Conservation (phyloP, 2,888 invertebrate genomes). For the Pseudeuparius sepicola region DNA sequence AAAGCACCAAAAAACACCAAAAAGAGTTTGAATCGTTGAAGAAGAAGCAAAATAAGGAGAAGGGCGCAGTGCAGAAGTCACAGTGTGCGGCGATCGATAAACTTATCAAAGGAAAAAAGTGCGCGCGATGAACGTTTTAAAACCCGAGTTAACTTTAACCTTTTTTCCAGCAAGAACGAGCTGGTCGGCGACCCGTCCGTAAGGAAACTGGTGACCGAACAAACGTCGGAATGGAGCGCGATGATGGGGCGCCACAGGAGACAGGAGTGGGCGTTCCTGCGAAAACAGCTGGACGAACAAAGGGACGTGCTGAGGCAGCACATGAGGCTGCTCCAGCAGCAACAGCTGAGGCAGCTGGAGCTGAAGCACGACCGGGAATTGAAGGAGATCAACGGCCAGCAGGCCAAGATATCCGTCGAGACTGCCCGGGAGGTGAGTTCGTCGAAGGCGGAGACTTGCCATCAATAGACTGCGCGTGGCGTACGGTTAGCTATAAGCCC, state of each 20-base stretch:
- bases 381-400: slow-evolving; percentile 89
- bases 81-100: slow-evolving; percentile 90
- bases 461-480: too few relatives aligned
- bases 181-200: slow-evolving; percentile 67
- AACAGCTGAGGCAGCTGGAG: slow-evolving; percentile 83
- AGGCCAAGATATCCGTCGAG: slow-evolving; percentile 95
- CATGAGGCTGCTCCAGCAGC: slow-evolving; percentile 71
- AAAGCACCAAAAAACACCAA: slow-evolving; percentile 89
- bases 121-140: background rate
- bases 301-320: slow-evolving; percentile 57
- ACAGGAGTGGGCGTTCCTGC: slow-evolving; percentile 74
- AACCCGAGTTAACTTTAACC: too few relatives aligned
- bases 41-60: slow-evolving; percentile 90
- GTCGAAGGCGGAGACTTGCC: too few relatives aligned
- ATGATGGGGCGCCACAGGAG: slow-evolving; percentile 75
- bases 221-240: slow-evolving; percentile 91
- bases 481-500: too few relatives aligned
- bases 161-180: slow-evolving; percentile 61
- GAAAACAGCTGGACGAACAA: slow-evolving; percentile 77
- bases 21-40: slow-evolving; percentile 88
- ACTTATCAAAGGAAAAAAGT: slow-evolving; percentile 89
- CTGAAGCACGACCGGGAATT: slow-evolving; percentile 87
- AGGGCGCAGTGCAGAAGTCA: slow-evolving; percentile 78
- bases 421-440: slow-evolving; percentile 78
- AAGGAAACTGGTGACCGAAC: slow-evolving; percentile 78